These are phyloP conservation scores for Nibea coibor DNA, from an alignment of 2,113 vertebrate species.

Conservation along the genomic window DNA sequence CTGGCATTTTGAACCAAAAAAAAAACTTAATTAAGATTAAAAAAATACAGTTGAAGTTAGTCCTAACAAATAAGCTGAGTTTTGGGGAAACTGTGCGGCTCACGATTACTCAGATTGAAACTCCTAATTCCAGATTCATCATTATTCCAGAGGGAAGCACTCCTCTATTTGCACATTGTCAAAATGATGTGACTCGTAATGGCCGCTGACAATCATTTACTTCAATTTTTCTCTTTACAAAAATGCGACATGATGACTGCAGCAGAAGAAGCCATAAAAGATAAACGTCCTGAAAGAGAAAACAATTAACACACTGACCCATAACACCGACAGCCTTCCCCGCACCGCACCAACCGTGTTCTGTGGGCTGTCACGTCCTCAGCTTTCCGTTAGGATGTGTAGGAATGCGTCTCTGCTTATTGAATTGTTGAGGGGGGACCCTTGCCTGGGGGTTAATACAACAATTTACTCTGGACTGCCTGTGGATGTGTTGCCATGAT, in stretches of 20 bases:
- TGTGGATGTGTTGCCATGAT: constrained; percentile 82
- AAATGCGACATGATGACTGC: constrained; percentile 39
- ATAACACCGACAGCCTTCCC: constrained; percentile 51
- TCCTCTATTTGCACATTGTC: constrained; percentile 20
- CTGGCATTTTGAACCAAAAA: neutral
- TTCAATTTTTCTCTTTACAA: constrained; percentile 46
- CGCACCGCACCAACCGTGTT: constrained; percentile 40
- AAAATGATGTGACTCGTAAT: constrained; percentile 22
- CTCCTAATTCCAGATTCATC: constrained; percentile 6
- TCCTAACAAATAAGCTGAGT: neutral
- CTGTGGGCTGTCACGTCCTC: constrained; percentile 59
- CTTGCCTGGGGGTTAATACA: constrained; percentile 82
- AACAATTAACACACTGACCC: constrained; percentile 77
- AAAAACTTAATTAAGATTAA: neutral
- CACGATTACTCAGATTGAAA: neutral
- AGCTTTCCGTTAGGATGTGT: constrained; percentile 73
- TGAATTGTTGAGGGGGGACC: constrained; percentile 78
- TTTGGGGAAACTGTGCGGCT: constrained; percentile 2
- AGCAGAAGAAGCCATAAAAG: constrained; percentile 46
- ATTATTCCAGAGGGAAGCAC: constrained; percentile 9
- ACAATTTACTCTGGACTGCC: constrained; percentile 83
- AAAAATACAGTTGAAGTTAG: neutral
- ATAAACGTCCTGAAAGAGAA: constrained; percentile 60
- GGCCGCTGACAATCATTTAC: constrained; percentile 40
- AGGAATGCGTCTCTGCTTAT: constrained; percentile 75